Evolutionary conservation across 2,113 vertebrate genomes (phyloP).

Genomic region (Leptocoma aspasia): DNA sequence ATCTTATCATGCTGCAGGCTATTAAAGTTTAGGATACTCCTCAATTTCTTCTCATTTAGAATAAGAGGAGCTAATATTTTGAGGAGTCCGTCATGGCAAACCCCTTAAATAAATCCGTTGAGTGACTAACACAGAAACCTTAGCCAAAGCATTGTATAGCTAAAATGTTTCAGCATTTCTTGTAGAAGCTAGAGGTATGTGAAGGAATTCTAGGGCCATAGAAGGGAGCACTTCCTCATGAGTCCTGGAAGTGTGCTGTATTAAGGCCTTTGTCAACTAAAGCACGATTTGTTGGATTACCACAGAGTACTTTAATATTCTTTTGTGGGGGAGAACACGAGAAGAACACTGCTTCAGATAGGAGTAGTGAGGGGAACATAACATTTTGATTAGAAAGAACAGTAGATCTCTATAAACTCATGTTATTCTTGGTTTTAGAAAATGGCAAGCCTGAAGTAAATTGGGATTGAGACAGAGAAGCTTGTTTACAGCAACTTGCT

Average conservation of each 20-base stretch:
- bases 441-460: conserved; percentile 10
- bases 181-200: not conserved
- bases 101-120: not conserved
- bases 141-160: not conserved
- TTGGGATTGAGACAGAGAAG: not conserved
- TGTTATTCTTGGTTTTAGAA: conserved; percentile 16
- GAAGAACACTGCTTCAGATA: not conserved
- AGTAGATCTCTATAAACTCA: conserved; percentile 27
- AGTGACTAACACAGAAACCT: not conserved
- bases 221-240: not conserved
- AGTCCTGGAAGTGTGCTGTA: not conserved
- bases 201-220: not conserved
- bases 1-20: not conserved
- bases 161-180: not conserved
- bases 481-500: not conserved
- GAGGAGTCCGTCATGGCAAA: not conserved
- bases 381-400: conserved; percentile 11
- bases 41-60: not conserved
- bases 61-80: not conserved
- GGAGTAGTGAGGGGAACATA: not conserved
- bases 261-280: not conserved
- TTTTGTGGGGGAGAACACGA: not conserved
- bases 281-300: not conserved
- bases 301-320: not conserved
- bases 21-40: not conserved